These are phyloP conservation scores for Gambelia wislizenii DNA, from an alignment of 2,797 vertebrate species.

Conservation along the genomic window DNA sequence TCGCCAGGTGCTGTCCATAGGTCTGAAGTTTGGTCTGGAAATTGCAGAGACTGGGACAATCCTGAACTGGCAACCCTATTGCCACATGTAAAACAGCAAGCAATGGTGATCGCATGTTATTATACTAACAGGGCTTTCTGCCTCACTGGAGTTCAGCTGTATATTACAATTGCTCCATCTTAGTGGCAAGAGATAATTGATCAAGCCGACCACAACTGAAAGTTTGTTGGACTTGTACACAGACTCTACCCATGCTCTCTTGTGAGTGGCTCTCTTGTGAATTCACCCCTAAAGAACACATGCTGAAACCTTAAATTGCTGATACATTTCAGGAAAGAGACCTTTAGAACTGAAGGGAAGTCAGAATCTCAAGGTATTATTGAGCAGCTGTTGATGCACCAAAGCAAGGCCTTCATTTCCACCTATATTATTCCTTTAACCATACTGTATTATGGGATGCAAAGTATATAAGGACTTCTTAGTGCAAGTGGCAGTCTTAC, in stretches of 20 bases:
- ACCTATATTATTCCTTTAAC: conserved; percentile 68
- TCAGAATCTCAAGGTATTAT: conserved; percentile 69
- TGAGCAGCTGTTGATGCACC: conserved; percentile 71
- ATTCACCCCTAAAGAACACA: conserved; percentile 38
- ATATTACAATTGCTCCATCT: conserved; percentile 2
- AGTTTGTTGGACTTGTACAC: background rate
- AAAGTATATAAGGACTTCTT: conserved; percentile 66
- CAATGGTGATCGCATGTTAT: too few relatives aligned
- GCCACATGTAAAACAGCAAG: too few relatives aligned
- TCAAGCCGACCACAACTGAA: conserved; percentile 32
- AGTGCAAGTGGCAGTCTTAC: conserved; percentile 62
- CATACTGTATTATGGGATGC: conserved; percentile 73
- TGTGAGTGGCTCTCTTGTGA: conserved; percentile 23
- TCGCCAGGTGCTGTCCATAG: too few relatives aligned
- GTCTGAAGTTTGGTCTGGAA: too few relatives aligned
- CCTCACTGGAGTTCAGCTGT: conserved; percentile 29
- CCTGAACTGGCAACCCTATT: too few relatives aligned
- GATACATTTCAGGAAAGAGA: conserved; percentile 68
- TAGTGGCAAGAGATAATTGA: conserved; percentile 31
- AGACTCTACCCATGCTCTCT: background rate
- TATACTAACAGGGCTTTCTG: background rate
- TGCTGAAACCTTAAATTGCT: conserved; percentile 44
- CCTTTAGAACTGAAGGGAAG: conserved; percentile 57
- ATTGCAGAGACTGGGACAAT: too few relatives aligned
- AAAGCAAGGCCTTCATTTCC: conserved; percentile 55